A percentile compares a stretch with the other conserved stretches of the same genome.
Conservation (phyloP, 2,888 invertebrate genomes). For the Tipula helvola region DNA sequence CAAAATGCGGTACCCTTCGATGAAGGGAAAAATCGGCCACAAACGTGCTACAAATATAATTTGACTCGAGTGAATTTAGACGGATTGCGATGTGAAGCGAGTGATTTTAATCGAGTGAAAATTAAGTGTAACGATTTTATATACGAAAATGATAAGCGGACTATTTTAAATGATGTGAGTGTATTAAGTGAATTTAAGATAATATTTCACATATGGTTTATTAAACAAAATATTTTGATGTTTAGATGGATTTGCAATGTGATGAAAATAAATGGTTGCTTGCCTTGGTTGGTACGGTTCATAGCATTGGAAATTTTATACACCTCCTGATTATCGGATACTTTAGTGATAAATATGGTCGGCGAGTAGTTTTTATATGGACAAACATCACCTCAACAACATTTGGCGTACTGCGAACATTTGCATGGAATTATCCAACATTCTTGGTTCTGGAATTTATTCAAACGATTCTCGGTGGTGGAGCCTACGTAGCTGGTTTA, state of each 20-base stretch:
- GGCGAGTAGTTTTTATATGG: neutral
- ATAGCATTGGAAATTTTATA: neutral
- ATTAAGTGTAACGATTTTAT: neutral
- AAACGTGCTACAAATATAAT: neutral
- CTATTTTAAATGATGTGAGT: neutral
- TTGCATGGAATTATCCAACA: neutral
- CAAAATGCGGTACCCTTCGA: neutral
- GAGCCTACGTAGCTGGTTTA: neutral
- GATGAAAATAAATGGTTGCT: neutral
- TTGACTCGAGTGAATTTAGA: neutral
- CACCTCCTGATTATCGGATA: neutral
- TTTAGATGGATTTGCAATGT: neutral
- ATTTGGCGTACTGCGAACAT: neutral
- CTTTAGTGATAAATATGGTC: neutral
- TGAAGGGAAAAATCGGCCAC: neutral
- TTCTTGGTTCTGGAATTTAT: neutral
- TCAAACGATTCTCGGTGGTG: neutral
- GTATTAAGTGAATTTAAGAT: neutral
- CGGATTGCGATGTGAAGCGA: neutral
- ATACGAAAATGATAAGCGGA: neutral
- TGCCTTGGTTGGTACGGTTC: neutral
- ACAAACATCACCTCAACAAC: neutral
- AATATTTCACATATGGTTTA: neutral
- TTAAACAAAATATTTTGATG: neutral
- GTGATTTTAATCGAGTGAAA: neutral